These are phyloP conservation scores for Morus bassanus DNA, from an alignment of 2,797 vertebrate species.

Conservation along the genomic window DNA sequence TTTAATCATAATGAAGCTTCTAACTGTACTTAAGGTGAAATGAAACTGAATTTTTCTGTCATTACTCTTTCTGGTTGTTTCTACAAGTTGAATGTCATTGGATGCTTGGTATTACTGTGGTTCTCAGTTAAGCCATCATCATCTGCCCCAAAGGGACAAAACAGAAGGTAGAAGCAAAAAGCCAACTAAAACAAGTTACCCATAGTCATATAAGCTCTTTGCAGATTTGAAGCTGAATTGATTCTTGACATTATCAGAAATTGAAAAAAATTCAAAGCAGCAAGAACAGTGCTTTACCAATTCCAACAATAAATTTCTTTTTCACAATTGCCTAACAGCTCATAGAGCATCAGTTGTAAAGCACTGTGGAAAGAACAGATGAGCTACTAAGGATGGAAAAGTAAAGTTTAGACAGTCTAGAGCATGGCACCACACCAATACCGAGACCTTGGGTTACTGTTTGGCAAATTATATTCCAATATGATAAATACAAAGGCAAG, in stretches of 20 bases:
- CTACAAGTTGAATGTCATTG: neutral
- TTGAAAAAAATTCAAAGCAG: neutral
- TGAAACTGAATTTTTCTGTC: neutral
- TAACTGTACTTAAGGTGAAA: neutral
- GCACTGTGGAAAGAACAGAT: neutral
- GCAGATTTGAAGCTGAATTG: neutral
- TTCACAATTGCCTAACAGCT: neutral
- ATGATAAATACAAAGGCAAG: neutral
- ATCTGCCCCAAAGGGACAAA: neutral
- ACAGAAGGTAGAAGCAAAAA: neutral
- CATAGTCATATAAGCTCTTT: neutral
- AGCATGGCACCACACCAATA: neutral
- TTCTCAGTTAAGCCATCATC: neutral
- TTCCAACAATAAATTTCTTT: neutral
- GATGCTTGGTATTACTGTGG: neutral
- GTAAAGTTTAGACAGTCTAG: neutral
- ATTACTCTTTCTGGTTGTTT: neutral
- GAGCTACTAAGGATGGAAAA: neutral
- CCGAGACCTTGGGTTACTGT: neutral
- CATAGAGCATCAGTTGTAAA: neutral
- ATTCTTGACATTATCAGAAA: neutral
- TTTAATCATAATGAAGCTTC: neutral
- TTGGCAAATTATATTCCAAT: neutral
- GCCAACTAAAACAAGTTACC: neutral
- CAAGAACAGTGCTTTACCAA: neutral